Conservation (phyloP, 2,113 vertebrate species). For the Sceloporus undulatus region DNA sequence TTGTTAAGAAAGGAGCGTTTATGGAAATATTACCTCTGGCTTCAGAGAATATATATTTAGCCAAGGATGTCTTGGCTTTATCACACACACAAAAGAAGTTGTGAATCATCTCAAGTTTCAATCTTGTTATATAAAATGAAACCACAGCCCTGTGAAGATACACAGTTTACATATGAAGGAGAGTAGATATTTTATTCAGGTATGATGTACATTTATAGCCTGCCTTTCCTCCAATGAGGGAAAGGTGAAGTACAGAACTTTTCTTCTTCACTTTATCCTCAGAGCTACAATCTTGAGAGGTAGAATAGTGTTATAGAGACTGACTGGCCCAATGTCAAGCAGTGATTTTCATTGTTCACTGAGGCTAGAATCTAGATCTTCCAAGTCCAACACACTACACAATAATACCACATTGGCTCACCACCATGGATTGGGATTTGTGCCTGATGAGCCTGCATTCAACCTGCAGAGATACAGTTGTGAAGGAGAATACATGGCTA, state of each 20-base stretch:
- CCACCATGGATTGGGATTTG: neutral
- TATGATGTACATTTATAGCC: no score
- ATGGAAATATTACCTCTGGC: slow-evolving; percentile 8
- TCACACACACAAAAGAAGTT: neutral
- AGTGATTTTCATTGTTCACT: neutral
- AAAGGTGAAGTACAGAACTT: neutral
- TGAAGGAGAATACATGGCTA: neutral
- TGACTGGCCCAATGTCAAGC: neutral
- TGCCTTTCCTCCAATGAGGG: no score
- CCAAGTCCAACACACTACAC: neutral
- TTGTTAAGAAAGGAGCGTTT: slow-evolving; percentile 26
- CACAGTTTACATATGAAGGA: slow-evolving; percentile 1
- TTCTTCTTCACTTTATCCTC: neutral
- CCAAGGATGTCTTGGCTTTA: neutral
- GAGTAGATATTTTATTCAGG: no score
- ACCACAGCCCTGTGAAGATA: neutral
- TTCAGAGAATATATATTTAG: slow-evolving; percentile 36
- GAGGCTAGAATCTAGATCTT: no score
- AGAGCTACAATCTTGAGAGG: neutral
- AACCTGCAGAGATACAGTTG: neutral
- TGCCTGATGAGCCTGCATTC: no score
- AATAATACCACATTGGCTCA: neutral
- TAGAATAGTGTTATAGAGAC: neutral
- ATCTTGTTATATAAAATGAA: slow-evolving; percentile 31
- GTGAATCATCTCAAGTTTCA: neutral